Conservation (phyloP, 1,140 invertebrate genomes). For the Thalassaphorura encarpata region DNA sequence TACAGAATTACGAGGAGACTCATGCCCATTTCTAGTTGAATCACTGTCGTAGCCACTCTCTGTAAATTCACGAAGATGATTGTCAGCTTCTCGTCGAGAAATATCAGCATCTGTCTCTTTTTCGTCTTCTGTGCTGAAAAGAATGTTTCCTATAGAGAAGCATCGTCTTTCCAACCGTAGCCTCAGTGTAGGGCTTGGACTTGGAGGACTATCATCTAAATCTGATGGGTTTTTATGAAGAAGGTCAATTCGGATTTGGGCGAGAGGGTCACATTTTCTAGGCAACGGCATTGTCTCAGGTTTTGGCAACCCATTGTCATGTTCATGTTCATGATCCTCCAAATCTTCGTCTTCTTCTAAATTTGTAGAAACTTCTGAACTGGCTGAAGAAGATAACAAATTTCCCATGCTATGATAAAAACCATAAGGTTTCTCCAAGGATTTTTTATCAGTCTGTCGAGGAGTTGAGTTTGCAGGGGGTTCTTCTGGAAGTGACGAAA, state of each 20-base stretch:
- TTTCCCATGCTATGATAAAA: slow-evolving; percentile 23
- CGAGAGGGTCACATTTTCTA: slow-evolving; percentile 9
- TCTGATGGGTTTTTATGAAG: slow-evolving; percentile 16
- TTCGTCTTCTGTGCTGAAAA: neutral
- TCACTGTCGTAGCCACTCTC: slow-evolving; percentile 31
- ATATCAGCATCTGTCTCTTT: neutral
- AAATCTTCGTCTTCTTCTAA: neutral
- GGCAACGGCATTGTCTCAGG: neutral
- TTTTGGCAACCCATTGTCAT: neutral
- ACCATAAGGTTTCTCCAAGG: no score
- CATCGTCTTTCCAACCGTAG: slow-evolving; percentile 10
- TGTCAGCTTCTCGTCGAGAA: neutral
- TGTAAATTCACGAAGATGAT: neutral
- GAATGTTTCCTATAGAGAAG: slow-evolving; percentile 22
- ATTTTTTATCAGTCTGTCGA: no score
- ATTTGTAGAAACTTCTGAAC: neutral
- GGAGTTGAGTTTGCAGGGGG: no score
- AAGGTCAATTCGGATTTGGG: slow-evolving; percentile 23
- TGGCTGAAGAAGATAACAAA: neutral
- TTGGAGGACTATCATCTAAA: slow-evolving; percentile 7
- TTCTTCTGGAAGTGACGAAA: slow-evolving; percentile 34
- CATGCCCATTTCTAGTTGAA: slow-evolving; percentile 17
- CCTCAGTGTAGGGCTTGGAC: neutral
- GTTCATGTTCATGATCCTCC: neutral
- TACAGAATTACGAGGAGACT: slow-evolving; percentile 19